Conservation (phyloP, 2,888 invertebrate species). For the Dasypogon diadema region DNA sequence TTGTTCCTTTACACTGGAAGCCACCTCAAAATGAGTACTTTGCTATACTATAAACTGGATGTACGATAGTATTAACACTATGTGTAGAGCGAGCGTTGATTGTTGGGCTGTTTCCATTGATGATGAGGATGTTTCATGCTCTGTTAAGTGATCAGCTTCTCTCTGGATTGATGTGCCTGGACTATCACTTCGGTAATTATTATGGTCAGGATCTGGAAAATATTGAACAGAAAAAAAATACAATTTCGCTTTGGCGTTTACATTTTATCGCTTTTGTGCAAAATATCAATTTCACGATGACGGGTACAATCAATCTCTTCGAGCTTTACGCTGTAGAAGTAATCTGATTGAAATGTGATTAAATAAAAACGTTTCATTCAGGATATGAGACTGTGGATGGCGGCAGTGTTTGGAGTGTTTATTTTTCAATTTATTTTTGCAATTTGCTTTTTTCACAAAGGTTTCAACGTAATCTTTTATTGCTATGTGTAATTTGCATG, state of each 20-base stretch:
- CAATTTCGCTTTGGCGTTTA: no score
- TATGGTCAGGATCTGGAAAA: constrained; percentile 64
- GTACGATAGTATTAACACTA: constrained; percentile 36
- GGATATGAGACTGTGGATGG: no score
- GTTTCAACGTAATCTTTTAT: no score
- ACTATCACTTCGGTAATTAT: constrained; percentile 64
- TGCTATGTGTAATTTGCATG: no score
- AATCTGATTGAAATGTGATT: not conserved
- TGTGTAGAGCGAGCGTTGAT: constrained; percentile 3
- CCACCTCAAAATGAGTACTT: constrained; percentile 1
- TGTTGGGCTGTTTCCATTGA: constrained; percentile 24
- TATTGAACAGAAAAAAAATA: not conserved
- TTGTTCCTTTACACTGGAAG: not conserved
- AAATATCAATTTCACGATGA: not conserved
- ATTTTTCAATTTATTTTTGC: no score
- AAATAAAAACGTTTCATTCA: no score
- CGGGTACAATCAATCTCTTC: not conserved
- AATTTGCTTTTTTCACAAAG: not conserved
- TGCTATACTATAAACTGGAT: constrained; percentile 39
- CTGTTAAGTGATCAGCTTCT: constrained; percentile 55
- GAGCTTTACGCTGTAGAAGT: not conserved
- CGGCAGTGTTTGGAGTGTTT: no score
- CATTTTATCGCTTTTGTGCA: not conserved
- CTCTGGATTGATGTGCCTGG: constrained; percentile 53
- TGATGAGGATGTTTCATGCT: constrained; percentile 40